Evolutionary conservation across 2,797 vertebrate genomes (phyloP).

Genomic region (Thripadectes ignobilis): DNA sequence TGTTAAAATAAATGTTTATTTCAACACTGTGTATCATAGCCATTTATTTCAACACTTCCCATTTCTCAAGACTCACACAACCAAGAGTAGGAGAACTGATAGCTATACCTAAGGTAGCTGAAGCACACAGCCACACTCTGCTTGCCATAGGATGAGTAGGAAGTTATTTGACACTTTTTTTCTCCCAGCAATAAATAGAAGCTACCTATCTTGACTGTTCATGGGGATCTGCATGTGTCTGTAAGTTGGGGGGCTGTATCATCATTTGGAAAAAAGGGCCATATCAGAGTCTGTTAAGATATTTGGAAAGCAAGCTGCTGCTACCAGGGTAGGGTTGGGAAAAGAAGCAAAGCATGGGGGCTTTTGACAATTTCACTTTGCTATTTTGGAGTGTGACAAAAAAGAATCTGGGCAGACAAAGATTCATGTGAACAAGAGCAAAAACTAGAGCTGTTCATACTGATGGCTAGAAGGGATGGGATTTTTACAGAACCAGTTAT

Average conservation of each 20-base stretch:
- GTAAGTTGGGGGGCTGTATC: neutral
- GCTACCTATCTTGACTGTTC: slow-evolving; percentile 16
- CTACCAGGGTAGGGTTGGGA: neutral
- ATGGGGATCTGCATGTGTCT: neutral
- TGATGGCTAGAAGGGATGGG: neutral
- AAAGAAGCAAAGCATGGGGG: neutral
- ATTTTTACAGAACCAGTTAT: neutral
- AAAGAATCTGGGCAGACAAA: neutral
- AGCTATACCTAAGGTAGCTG: slow-evolving; percentile 40
- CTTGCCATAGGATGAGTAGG: slow-evolving; percentile 37
- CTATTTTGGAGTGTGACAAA: neutral
- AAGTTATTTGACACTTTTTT: slow-evolving; percentile 32
- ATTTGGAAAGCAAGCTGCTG: neutral
- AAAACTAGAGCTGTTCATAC: neutral
- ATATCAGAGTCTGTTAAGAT: neutral
- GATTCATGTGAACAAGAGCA: neutral
- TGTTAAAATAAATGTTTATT: slow-evolving; percentile 82
- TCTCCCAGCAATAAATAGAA: slow-evolving; percentile 32
- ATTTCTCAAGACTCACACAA: slow-evolving; percentile 65
- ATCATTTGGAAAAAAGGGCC: neutral
- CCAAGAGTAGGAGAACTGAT: slow-evolving; percentile 46
- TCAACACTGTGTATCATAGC: slow-evolving; percentile 74
- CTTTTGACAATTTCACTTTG: neutral
- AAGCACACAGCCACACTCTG: slow-evolving; percentile 36
- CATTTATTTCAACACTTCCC: slow-evolving; percentile 78